Evolutionary conservation across 2,888 invertebrate species (phyloP).

Genomic region (Lumbricus terrestris): DNA sequence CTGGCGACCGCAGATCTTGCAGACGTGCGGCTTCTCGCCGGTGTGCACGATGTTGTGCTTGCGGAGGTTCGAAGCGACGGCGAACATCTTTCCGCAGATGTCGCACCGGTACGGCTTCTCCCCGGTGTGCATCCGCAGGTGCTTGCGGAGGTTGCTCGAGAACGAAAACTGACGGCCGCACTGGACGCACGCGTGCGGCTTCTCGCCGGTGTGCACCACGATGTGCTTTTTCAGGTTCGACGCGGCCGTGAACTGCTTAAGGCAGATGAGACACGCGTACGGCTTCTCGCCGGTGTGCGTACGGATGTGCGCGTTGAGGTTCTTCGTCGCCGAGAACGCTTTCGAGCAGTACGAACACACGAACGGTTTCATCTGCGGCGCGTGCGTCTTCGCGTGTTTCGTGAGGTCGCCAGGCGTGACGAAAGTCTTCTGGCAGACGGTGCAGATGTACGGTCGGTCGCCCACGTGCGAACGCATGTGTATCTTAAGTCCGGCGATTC

Average conservation of each 20-base stretch:
- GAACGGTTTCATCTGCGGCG: slow-evolving; percentile 23
- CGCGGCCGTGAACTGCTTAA: slow-evolving; percentile 14
- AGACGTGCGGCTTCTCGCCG: slow-evolving; percentile 13
- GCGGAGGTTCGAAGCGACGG: slow-evolving; percentile 6
- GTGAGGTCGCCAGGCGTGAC: slow-evolving; percentile 28
- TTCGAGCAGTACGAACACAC: slow-evolving; percentile 24
- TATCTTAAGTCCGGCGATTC: slow-evolving; percentile 25
- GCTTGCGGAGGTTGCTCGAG: slow-evolving; percentile 25
- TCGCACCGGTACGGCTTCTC: slow-evolving; percentile 27
- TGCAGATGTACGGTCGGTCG: slow-evolving; percentile 25
- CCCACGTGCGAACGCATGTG: slow-evolving; percentile 29
- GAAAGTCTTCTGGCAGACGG: slow-evolving; percentile 26
- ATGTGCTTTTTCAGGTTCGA: slow-evolving; percentile 9
- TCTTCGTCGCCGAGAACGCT: slow-evolving; percentile 24
- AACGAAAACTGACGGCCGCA: slow-evolving; percentile 28
- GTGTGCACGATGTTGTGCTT: slow-evolving; percentile 11
- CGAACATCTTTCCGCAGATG: slow-evolving; percentile 21
- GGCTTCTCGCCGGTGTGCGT: slow-evolving; percentile 25
- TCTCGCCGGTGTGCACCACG: slow-evolving; percentile 4
- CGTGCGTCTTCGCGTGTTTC: slow-evolving; percentile 28
- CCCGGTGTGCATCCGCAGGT: slow-evolving; percentile 29
- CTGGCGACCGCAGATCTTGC: slow-evolving; percentile 24
- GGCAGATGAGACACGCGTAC: not conserved
- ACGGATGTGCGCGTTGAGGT: slow-evolving; percentile 28
- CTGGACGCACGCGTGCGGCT: slow-evolving; percentile 20